Evolutionary conservation across 2,888 invertebrate species (phyloP), one percentile per base, ranked within the genome.

Genomic region (Pseudococcus viburni): DNA sequence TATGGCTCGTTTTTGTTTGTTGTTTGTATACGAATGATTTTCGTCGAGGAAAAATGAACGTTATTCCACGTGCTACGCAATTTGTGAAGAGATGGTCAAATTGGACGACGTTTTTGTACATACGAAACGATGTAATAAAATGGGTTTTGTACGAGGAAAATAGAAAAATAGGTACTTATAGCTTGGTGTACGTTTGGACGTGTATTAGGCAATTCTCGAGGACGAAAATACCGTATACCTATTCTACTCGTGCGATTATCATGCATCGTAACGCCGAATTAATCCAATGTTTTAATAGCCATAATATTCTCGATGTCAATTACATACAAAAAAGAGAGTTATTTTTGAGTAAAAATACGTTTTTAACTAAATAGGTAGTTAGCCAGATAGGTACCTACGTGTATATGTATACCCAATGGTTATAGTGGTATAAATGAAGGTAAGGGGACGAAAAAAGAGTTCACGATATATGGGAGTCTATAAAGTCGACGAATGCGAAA

Each of bases 401-500:
- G 2, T 73, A 11, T 73, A 33, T 59, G 7, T 8, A 15, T 51
- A 51, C 15, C 0, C 48, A 12, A 51, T 51, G 48, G 12, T 51
- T 3, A 12, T 42, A 8, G 48, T 51, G 8, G 48, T 51, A 51
- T 8, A 42, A 51, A 51, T 51, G 15, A 51, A 51, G 46, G 42
- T 46, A 46, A 19, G 42, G 80, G 26, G 80, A 73, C 11, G 73
- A 33, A 33, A 80, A 80, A n/a, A 42, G 5, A 12, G 19, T 19
- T 11, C 19, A 33, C n/a, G 15, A n/a, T 42, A 46, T n/a, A 64
- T 64, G 46, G 46, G 33, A 83, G 80, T 39, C 80, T 39, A 83
- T 68, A 68, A 68, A 68, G 68, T 73, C 73, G 73, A 73, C 73
- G 73, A 73, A 73, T 73, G 46, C 46, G 80, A 83, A 83, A 83